Evolutionary conservation across 2,888 invertebrate species (phyloP).

Genomic region (Diaphora mendica): DNA sequence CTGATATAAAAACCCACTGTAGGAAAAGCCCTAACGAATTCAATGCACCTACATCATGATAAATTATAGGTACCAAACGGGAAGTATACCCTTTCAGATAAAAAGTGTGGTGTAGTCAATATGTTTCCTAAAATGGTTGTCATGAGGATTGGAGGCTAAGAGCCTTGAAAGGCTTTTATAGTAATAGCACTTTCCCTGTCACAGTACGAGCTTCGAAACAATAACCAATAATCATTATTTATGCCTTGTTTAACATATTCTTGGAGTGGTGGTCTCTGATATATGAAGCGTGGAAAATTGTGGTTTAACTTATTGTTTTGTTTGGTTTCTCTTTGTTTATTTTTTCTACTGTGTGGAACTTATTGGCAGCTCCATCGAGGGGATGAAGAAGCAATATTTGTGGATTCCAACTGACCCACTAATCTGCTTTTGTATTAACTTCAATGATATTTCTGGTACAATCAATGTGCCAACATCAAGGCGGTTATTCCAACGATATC

Average conservation of each 20-base stretch:
- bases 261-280: constrained; percentile 34
- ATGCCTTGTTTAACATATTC: constrained; percentile 47
- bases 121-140: constrained; percentile 32
- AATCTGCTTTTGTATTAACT: neutral
- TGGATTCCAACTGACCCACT: neutral
- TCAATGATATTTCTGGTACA: neutral
- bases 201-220: constrained; percentile 32
- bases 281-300: constrained; percentile 50
- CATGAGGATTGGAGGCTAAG: constrained; percentile 28
- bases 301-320: constrained; percentile 18
- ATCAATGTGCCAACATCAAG: neutral
- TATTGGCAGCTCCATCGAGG: neutral
- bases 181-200: constrained; percentile 37
- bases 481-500: neutral
- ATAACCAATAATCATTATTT: constrained; percentile 46
- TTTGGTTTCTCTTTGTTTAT: neutral
- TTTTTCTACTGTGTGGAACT: neutral
- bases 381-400: neutral
- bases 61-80: neutral
- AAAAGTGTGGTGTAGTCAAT: constrained; percentile 26
- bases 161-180: constrained; percentile 36
- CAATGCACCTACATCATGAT: too few relatives aligned
- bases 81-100: neutral
- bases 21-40: too few relatives aligned
- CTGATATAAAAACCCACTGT: neutral